phyloP scores from a whole-genome alignment of 2,797 vertebrate species.

The Lithobates pipiens region DNA sequence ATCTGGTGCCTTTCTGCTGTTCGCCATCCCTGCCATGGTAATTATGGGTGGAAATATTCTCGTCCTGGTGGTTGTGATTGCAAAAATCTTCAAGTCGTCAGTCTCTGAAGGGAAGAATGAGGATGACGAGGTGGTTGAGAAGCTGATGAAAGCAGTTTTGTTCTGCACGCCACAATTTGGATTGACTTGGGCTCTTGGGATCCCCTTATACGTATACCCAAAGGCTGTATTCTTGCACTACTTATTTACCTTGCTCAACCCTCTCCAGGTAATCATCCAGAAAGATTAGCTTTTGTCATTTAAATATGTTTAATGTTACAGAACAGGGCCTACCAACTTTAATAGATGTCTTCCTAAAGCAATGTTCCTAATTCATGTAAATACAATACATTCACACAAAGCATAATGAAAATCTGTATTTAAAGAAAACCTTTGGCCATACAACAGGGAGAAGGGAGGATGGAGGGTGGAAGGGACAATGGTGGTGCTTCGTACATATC shows the following conservation, averaged over 20 bases:
- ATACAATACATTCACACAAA: too few relatives aligned
- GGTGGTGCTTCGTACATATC: too few relatives aligned
- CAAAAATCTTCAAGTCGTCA: slow-evolving; percentile 33
- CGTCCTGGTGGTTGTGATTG: slow-evolving; percentile 34
- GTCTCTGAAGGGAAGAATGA: slow-evolving; percentile 32
- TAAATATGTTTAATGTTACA: too few relatives aligned
- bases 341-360: too few relatives aligned
- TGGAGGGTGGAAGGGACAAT: too few relatives aligned
- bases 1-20: slow-evolving; percentile 8
- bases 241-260: slow-evolving; percentile 38
- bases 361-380: too few relatives aligned
- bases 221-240: slow-evolving; percentile 4
- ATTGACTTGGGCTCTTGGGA: slow-evolving; percentile 47
- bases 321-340: too few relatives aligned
- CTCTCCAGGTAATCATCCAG: slow-evolving; percentile 30
- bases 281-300: too few relatives aligned
- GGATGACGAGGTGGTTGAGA: slow-evolving; percentile 39
- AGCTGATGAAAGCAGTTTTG: slow-evolving; percentile 35
- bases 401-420: too few relatives aligned
- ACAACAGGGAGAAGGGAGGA: too few relatives aligned
- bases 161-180: slow-evolving; percentile 50
- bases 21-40: slow-evolving; percentile 8
- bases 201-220: neutral
- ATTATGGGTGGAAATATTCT: slow-evolving; percentile 26
- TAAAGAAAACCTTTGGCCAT: too few relatives aligned